Evolutionary conservation across 2,113 vertebrate genomes (phyloP).

Genomic region (Myodes glareolus): DNA sequence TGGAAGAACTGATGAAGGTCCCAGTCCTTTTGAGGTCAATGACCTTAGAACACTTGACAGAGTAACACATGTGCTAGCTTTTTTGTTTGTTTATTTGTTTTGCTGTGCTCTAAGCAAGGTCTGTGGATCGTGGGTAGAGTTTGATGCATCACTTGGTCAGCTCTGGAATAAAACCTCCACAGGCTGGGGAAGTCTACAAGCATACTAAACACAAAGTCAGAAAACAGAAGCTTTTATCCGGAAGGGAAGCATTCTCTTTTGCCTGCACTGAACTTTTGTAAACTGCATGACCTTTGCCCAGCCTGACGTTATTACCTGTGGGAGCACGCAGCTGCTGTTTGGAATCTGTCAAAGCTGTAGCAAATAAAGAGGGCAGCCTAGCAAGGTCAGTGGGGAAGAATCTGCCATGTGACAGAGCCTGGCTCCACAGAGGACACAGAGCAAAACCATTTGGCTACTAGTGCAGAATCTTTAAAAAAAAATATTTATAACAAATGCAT

Average conservation of each 20-base stretch:
- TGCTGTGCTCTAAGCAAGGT: background rate
- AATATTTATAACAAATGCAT: background rate
- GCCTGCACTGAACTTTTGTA: background rate
- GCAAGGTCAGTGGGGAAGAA: background rate
- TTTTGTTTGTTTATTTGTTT: background rate
- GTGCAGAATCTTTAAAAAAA: background rate
- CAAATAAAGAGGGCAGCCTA: background rate
- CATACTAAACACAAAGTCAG: background rate
- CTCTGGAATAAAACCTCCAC: background rate
- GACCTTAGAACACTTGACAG: background rate
- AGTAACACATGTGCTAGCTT: background rate
- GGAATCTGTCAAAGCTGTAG: background rate
- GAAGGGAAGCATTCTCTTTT: background rate
- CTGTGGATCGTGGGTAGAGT: too few species aligned
- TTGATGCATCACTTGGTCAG: background rate
- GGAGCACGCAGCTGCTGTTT: background rate
- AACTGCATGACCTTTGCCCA: background rate
- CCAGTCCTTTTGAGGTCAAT: background rate
- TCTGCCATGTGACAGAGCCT: background rate
- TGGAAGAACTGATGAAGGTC: background rate
- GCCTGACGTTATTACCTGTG: background rate
- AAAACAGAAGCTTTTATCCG: background rate
- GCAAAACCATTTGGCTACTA: background rate
- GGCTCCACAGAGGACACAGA: background rate
- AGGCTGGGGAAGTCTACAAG: background rate